Conservation (phyloP, 2,113 vertebrate species). For the Neogale vison region DNA sequence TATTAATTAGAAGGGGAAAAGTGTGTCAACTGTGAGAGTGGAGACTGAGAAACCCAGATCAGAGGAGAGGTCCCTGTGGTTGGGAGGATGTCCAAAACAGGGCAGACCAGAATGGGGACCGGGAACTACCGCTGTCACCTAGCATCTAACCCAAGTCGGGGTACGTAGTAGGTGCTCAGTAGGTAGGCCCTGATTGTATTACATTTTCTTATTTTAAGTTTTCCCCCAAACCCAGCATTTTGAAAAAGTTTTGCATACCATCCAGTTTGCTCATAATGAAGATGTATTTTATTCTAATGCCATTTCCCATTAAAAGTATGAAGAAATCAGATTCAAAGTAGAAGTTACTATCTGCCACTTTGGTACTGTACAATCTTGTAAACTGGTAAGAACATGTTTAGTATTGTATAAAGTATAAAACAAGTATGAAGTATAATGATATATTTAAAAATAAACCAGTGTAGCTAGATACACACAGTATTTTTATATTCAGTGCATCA, state of each 20-base stretch:
- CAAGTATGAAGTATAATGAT: not conserved
- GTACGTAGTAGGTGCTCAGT: not conserved
- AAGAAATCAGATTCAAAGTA: not conserved
- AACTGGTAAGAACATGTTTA: not conserved
- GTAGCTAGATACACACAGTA: not conserved
- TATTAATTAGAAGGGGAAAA: slow-evolving; percentile 26
- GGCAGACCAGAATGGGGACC: not conserved
- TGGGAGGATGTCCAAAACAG: not conserved
- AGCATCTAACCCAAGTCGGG: not conserved
- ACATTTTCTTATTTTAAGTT: slow-evolving; percentile 13
- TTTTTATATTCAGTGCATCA: not conserved
- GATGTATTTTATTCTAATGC: slow-evolving; percentile 16
- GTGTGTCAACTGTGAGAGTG: slow-evolving; percentile 9
- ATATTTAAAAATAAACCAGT: not conserved
- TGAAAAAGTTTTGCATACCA: not conserved
- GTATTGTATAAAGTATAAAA: not conserved
- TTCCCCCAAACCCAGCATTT: not conserved
- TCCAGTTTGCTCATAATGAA: slow-evolving; percentile 13
- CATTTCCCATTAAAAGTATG: slow-evolving; percentile 22
- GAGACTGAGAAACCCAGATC: slow-evolving; percentile 27
- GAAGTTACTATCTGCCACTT: slow-evolving; percentile 15
- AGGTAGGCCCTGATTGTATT: not conserved
- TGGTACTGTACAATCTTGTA: not conserved
- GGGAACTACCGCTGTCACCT: not conserved
- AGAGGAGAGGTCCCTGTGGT: not conserved